phyloP scores from a whole-genome alignment of 2,888 invertebrate genomes.

The Chrysolina americana region DNA sequence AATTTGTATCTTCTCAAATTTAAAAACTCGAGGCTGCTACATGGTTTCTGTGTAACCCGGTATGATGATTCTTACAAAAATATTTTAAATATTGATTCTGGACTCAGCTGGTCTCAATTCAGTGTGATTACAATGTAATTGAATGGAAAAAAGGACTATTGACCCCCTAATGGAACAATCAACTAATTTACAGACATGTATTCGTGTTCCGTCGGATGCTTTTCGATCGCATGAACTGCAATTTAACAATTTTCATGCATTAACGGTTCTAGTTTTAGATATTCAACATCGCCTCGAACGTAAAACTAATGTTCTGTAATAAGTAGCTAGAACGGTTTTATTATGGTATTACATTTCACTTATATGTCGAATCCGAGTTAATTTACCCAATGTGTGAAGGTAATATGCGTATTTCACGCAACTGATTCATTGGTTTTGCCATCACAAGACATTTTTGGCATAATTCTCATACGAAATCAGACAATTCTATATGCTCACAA shows the following conservation, averaged over 20 bases:
- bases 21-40: no score
- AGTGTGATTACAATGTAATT: not conserved
- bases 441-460: not conserved
- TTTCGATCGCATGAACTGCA: slow-evolving; percentile 11
- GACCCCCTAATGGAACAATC: not conserved
- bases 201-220: slow-evolving; percentile 3
- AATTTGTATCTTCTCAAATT: no score
- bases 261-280: slow-evolving; percentile 1
- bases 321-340: slow-evolving; percentile 9
- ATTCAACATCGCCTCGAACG: slow-evolving; percentile 2
- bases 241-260: slow-evolving; percentile 23
- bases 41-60: no score
- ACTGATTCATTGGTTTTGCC: not conserved
- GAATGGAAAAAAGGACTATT: not conserved
- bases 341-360: slow-evolving; percentile 20
- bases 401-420: not conserved
- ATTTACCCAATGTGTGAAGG: not conserved
- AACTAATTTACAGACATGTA: slow-evolving; percentile 15
- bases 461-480: no score
- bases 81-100: no score
- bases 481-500: no score
- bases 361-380: slow-evolving; percentile 17
- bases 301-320: slow-evolving; percentile 21
- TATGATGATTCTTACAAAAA: no score
- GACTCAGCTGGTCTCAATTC: no score